Conservation (phyloP, 2,888 invertebrate genomes). For the Philhelius pedissequus region DNA sequence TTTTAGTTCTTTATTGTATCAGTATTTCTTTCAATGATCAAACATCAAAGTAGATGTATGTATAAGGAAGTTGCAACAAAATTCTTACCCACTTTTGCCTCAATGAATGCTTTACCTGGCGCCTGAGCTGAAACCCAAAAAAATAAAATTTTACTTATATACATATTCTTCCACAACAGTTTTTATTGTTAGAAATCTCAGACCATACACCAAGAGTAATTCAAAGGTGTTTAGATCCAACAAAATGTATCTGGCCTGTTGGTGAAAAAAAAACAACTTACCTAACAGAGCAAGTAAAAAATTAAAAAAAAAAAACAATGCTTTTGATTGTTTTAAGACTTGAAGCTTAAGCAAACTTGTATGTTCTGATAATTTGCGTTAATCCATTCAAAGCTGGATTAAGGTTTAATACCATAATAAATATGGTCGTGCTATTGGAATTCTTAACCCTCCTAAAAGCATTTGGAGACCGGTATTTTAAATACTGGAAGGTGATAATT, state of each 20-base stretch:
- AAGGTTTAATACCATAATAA: slow-evolving; percentile 1
- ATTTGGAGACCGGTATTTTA: slow-evolving; percentile 37
- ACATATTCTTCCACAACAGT: too few species aligned
- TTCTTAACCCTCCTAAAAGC: slow-evolving; percentile 42
- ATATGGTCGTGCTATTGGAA: neutral
- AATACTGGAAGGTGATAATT: slow-evolving; percentile 60
- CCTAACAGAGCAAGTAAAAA: neutral
- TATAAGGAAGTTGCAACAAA: too few species aligned
- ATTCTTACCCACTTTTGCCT: too few species aligned
- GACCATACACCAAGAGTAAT: too few species aligned
- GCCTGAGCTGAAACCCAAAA: too few species aligned
- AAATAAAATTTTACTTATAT: too few species aligned
- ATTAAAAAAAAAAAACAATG: slow-evolving; percentile 35
- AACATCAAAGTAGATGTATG: too few species aligned
- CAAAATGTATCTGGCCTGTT: slow-evolving; percentile 26
- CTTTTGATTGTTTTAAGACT: slow-evolving; percentile 53
- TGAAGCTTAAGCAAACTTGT: slow-evolving; percentile 6
- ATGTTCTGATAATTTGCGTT: neutral
- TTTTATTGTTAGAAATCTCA: too few species aligned
- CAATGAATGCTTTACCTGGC: too few species aligned
- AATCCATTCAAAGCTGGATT: slow-evolving; percentile 15
- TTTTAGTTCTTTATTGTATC: too few species aligned
- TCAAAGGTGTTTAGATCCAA: too few species aligned
- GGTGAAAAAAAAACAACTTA: neutral
- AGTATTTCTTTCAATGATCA: too few species aligned